Evolutionary conservation across 1,140 invertebrate genomes (phyloP).

Genomic region (Mizuhopecten yessoensis): DNA sequence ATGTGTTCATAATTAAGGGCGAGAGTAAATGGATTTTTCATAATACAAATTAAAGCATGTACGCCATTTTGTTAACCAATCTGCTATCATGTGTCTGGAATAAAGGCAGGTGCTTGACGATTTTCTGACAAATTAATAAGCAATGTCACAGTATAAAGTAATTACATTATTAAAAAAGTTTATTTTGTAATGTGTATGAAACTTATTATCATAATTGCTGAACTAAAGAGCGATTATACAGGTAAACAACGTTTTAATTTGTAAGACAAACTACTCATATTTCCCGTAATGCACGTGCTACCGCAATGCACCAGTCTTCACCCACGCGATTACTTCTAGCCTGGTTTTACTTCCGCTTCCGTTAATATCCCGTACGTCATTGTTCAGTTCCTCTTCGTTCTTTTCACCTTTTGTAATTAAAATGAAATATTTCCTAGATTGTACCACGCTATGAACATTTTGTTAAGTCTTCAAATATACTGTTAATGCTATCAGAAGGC

Average conservation of each 20-base stretch:
- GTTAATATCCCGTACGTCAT: not conserved
- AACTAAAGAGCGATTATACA: not conserved
- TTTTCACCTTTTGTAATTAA: no score
- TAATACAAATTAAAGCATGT: not conserved
- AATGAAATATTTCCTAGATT: no score
- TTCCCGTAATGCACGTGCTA: not conserved
- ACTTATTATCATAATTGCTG: not conserved
- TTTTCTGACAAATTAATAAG: not conserved
- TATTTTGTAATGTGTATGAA: not conserved
- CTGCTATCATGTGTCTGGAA: not conserved
- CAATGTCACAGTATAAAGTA: not conserved
- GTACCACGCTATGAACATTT: no score
- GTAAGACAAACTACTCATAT: not conserved
- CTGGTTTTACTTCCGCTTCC: slow-evolving; percentile 12
- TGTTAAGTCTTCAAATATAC: no score
- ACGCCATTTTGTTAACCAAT: not conserved
- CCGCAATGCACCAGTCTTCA: no score
- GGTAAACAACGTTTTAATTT: not conserved
- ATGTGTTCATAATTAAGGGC: not conserved
- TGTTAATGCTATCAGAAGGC: no score
- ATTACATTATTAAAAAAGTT: no score
- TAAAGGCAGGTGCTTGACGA: not conserved
- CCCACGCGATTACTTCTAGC: no score
- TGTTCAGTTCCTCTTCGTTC: not conserved
- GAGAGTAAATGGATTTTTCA: not conserved